Conservation (phyloP, 2,797 vertebrate species). For the Etheostoma perlongum region DNA sequence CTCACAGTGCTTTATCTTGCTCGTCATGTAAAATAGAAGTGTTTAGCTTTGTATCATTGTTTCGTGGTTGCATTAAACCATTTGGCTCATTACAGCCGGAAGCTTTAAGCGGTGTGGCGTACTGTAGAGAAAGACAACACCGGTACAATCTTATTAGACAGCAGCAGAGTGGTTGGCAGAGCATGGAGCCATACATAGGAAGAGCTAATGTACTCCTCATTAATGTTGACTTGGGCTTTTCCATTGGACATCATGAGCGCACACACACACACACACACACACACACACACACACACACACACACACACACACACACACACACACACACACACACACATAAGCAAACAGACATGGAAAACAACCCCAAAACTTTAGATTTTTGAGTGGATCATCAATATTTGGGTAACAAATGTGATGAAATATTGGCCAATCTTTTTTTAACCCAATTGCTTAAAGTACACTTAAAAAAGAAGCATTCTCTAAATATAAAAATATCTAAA, state of each 20-base stretch:
- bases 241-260: not conserved
- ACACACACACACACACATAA: not conserved
- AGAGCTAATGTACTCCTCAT: conserved; percentile 58
- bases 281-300: not conserved
- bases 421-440: not conserved
- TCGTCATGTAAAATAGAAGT: conserved; percentile 58
- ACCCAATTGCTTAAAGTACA: not conserved
- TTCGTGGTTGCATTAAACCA: conserved; percentile 54
- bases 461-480: not conserved
- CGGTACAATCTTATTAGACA: conserved; percentile 42
- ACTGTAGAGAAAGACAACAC: conserved; percentile 53
- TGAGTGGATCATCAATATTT: no score
- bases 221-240: conserved; percentile 34
- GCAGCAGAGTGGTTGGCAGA: conserved; percentile 41
- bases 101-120: conserved; percentile 38
- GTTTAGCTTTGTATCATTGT: conserved; percentile 50
- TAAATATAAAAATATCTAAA: not conserved
- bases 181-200: conserved; percentile 55
- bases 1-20: conserved; percentile 38
- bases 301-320: not conserved
- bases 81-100: conserved; percentile 52
- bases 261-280: not conserved
- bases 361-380: not conserved
- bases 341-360: no score
- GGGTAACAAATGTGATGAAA: no score